Evolutionary conservation across 2,797 vertebrate species (phyloP).

Genomic region (Melanotaenia boesemani): DNA sequence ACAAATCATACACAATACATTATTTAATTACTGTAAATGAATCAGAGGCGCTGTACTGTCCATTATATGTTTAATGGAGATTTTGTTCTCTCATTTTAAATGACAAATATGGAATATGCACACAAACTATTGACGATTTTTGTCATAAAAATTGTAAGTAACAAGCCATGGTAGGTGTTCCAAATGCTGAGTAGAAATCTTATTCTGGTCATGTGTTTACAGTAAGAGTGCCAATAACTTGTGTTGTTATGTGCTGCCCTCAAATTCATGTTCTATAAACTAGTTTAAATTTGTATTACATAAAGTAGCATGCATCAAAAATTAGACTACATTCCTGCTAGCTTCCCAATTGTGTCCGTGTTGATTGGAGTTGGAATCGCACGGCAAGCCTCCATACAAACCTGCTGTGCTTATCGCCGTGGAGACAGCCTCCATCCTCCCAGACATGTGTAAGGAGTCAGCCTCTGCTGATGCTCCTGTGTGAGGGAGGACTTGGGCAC

Average conservation of each 20-base stretch:
- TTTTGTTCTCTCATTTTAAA: background rate
- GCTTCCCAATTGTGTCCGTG: background rate
- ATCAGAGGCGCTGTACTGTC: background rate
- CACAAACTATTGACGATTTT: background rate
- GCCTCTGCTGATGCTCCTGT: conserved; percentile 33
- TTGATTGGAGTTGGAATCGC: conserved; percentile 12
- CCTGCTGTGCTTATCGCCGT: conserved; percentile 15
- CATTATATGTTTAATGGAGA: background rate
- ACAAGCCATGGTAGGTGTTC: background rate
- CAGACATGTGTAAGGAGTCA: conserved; percentile 49
- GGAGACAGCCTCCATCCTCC: conserved; percentile 37
- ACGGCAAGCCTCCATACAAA: background rate
- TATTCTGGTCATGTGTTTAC: background rate
- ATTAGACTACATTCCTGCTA: background rate
- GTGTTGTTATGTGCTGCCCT: background rate
- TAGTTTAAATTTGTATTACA: background rate
- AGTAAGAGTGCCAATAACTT: background rate
- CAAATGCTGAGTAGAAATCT: background rate
- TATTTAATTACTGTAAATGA: background rate
- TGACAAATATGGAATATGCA: background rate
- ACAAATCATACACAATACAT: background rate
- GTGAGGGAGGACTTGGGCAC: conserved; percentile 32
- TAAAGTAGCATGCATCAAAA: background rate
- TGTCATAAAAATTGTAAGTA: background rate
- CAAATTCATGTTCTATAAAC: background rate